Evolutionary conservation across 1,140 invertebrate species (phyloP).

Genomic region (Drosophila lowei): DNA sequence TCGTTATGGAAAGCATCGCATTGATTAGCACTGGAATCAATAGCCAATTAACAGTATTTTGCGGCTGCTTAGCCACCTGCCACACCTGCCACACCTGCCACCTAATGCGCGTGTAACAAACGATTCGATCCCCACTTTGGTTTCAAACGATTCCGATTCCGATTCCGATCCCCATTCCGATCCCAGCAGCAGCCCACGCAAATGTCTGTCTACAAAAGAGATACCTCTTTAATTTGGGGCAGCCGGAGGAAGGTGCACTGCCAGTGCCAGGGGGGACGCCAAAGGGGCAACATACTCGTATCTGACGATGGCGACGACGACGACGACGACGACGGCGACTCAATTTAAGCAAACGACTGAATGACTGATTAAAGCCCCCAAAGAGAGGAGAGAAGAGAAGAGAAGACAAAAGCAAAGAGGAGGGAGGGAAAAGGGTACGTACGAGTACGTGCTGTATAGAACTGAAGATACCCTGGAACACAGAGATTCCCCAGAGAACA

Average conservation of each 20-base stretch:
- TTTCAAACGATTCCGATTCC: slow-evolving; percentile 68
- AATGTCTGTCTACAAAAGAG: slow-evolving; percentile 26
- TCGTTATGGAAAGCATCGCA: slow-evolving; percentile 32
- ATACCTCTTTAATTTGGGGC: slow-evolving; percentile 39
- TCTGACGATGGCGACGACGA: slow-evolving; percentile 25
- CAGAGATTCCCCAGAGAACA: neutral
- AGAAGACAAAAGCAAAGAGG: slow-evolving; percentile 25
- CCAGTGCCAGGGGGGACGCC: neutral
- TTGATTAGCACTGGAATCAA: slow-evolving; percentile 56
- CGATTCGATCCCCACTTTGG: slow-evolving; percentile 37
- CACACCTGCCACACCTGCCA: no score
- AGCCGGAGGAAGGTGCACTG: slow-evolving; percentile 1
- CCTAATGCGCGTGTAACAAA: slow-evolving; percentile 74
- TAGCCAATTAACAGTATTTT: slow-evolving; percentile 65
- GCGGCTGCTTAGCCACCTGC: slow-evolving; percentile 65
- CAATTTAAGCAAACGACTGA: slow-evolving; percentile 74
- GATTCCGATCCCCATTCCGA: slow-evolving; percentile 35
- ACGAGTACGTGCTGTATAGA: neutral
- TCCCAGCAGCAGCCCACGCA: slow-evolving; percentile 57
- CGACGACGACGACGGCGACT: slow-evolving; percentile 53
- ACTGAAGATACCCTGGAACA: neutral
- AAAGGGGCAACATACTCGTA: slow-evolving; percentile 16
- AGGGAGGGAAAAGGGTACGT: neutral
- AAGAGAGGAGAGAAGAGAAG: slow-evolving; percentile 20
- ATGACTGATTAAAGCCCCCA: slow-evolving; percentile 71